Conservation (phyloP, 1,140 invertebrate species). For the Dinoponera quadriceps region DNA sequence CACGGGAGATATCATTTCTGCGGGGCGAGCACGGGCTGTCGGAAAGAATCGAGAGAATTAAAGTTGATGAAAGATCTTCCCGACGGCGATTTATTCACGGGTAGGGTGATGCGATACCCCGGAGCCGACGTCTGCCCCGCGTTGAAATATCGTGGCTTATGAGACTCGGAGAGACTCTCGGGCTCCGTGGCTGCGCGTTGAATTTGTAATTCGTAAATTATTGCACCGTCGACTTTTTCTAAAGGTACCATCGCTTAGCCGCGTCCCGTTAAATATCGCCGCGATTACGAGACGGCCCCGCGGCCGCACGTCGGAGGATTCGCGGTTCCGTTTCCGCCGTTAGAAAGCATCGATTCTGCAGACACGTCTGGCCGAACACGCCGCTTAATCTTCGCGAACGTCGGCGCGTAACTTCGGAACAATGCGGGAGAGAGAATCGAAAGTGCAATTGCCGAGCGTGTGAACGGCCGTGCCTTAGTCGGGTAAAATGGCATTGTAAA, state of each 20-base stretch:
- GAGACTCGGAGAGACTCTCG: constrained; percentile 62
- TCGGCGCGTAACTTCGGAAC: constrained; percentile 29
- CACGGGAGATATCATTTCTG: constrained; percentile 66
- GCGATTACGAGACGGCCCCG: constrained; percentile 58
- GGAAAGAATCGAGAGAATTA: constrained; percentile 72
- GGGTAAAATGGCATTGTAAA: neutral
- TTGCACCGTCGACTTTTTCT: constrained; percentile 69
- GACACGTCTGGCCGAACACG: constrained; percentile 33
- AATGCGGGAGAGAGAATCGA: constrained; percentile 32
- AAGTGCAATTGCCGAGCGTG: constrained; percentile 35
- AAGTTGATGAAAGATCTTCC: constrained; percentile 75
- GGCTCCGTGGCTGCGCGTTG: constrained; percentile 60
- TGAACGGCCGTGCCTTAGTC: neutral
- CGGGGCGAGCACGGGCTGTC: constrained; percentile 20
- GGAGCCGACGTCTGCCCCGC: constrained; percentile 55
- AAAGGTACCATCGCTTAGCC: constrained; percentile 66
- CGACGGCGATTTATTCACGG: constrained; percentile 73
- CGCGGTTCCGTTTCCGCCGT: constrained; percentile 51
- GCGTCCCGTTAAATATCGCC: constrained; percentile 71
- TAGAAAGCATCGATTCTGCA: constrained; percentile 51
- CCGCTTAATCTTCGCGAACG: constrained; percentile 34
- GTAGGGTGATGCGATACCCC: constrained; percentile 68
- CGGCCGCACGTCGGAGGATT: constrained; percentile 31
- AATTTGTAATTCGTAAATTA: constrained; percentile 76
- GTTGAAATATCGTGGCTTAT: constrained; percentile 74